phyloP scores from a whole-genome alignment of 2,113 vertebrate genomes.

The Sitta europaea region DNA sequence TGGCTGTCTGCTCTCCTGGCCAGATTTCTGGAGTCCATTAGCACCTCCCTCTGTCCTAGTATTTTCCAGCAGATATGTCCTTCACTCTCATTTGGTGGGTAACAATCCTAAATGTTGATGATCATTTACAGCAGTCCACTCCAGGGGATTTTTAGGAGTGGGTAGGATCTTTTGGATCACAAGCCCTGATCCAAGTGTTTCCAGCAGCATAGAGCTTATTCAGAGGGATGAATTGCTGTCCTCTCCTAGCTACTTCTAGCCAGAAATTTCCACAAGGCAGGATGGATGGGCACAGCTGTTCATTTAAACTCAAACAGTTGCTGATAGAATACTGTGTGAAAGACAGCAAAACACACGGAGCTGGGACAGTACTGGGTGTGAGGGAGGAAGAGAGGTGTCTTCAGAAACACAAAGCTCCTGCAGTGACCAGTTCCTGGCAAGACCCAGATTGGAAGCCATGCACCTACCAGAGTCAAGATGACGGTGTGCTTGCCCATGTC shows the following conservation, averaged over 20 bases:
- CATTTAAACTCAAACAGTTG: background rate
- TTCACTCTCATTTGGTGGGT: background rate
- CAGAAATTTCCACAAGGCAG: background rate
- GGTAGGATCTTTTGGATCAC: background rate
- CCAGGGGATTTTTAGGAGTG: background rate
- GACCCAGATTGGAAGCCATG: background rate
- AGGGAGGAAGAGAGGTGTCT: background rate
- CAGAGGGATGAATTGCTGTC: background rate
- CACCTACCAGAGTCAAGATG: background rate
- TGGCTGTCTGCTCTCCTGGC: background rate
- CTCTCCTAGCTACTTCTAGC: background rate
- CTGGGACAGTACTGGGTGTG: background rate
- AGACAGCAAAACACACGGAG: background rate
- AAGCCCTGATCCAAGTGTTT: background rate
- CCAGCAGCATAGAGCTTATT: background rate
- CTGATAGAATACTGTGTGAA: background rate
- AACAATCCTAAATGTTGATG: background rate
- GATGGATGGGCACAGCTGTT: background rate
- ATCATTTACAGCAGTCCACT: background rate
- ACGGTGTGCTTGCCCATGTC: background rate
- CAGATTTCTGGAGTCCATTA: background rate
- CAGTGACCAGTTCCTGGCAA: background rate
- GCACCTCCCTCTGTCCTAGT: background rate
- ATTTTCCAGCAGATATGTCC: background rate
- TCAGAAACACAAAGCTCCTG: background rate